These are phyloP conservation scores for Myotis lucifugus DNA, from an alignment of 2,113 vertebrate species.

Conservation along the genomic window DNA sequence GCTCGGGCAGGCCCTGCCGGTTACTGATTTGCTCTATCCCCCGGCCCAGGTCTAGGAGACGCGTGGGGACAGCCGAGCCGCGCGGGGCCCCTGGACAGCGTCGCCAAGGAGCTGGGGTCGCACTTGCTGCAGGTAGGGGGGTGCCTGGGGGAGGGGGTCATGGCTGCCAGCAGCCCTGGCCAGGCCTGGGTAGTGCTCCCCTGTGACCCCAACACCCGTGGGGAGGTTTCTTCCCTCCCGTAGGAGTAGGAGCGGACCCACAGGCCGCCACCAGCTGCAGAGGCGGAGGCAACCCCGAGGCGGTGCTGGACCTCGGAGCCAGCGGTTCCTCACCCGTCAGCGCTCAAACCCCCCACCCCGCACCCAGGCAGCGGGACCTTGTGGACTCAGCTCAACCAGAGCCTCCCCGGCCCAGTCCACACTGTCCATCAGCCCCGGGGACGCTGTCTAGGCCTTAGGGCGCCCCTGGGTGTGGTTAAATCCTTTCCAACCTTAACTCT, in stretches of 20 bases:
- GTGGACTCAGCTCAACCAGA: fast-evolving
- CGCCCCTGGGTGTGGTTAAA: fast-evolving
- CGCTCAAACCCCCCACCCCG: fast-evolving
- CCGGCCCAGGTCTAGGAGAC: slow-evolving; percentile 90
- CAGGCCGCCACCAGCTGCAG: neutral
- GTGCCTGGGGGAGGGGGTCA: fast-evolving
- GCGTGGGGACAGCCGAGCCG: slow-evolving; percentile 91
- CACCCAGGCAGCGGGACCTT: neutral
- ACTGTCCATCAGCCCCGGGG: neutral
- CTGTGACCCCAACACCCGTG: fast-evolving
- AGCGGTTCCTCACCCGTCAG: no score
- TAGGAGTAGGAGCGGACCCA: no score
- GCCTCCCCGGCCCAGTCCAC: neutral
- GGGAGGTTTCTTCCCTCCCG: neutral
- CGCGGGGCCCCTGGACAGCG: slow-evolving; percentile 90
- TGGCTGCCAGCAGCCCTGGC: fast-evolving
- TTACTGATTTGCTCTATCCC: slow-evolving; percentile 5
- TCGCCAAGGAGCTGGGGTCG: slow-evolving; percentile 95
- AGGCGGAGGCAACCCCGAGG: no score
- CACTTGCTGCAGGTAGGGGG: slow-evolving; percentile 92
- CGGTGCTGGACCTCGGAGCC: fast-evolving
- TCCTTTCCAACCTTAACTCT: neutral
- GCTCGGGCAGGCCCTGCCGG: neutral
- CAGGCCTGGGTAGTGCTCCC: fast-evolving
- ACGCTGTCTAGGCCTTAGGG: no score